Evolutionary conservation across 2,888 invertebrate genomes (phyloP), one percentile per base, ranked within the genome.

Genomic region (Synergus umbraculus): DNA sequence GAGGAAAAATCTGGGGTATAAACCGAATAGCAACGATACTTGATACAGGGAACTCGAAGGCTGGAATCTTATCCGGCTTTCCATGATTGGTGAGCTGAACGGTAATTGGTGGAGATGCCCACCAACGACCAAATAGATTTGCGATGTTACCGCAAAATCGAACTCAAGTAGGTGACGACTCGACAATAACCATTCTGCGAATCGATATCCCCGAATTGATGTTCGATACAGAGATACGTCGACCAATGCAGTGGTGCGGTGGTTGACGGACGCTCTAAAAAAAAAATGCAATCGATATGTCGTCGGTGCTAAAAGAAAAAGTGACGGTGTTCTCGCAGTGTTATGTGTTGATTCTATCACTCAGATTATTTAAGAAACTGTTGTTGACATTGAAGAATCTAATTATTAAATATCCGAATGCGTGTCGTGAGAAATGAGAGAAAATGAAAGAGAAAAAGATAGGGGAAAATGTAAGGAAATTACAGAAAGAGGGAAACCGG

Each of bases 1-100:
- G 91, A 93, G 96, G 88, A 96, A 96, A 92, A 96, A 96, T 92
- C 93, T 96, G 84, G 95, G 94, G 79, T 92, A 91, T 84, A 91
- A 91, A 80, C 91, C 90, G 76, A 87, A 86, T 79, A 85, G 86
- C 77, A 87, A 85, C 78, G 91, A 91, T 87, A 91, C 91, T 79
- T 92, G 91, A 92, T 92, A 91, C 88, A 88, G 87, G 89, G 91
- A 92, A 88, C 85, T 89, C 83, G 90, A 91, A 90, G 89, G 90
- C 87, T 91, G 91, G 90, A 89, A 90, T 65, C 86, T 91, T 18
- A 89, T 90, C 88, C 90, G 90, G 89, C 90, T 91, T 90, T 91
- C 91, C 86, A 91, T 89, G 91, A 90, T 91, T 83, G 91, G 91
- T 81, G 91, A 91, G 86, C 88, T 91, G 81, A 91, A 91, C 81